Evolutionary conservation across 2,797 vertebrate species (phyloP).

Genomic region (Scolopax bukidnonensis): DNA sequence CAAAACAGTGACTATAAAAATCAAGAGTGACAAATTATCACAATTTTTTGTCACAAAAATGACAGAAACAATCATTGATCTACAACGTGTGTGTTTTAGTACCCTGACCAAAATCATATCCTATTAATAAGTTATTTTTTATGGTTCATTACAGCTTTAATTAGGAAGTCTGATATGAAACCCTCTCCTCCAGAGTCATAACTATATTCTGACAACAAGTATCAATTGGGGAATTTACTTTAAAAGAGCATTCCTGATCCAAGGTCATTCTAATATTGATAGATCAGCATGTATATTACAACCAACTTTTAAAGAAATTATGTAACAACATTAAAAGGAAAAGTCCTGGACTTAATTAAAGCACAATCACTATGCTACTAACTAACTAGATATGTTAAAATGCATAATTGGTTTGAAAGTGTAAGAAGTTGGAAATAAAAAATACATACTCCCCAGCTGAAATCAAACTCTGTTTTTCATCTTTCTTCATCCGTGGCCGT

Average conservation of each 20-base stretch:
- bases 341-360: not conserved
- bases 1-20: not conserved
- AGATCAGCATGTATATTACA: not conserved
- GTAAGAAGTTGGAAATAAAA: not conserved
- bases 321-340: not conserved
- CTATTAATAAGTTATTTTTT: not conserved
- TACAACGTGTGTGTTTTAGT: not conserved
- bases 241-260: not conserved
- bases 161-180: not conserved
- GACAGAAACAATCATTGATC: not conserved
- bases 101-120: not conserved
- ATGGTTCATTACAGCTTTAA: not conserved
- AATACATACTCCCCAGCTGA: slow-evolving; percentile 87
- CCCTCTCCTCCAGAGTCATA: not conserved
- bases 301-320: not conserved
- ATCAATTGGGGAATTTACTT: not conserved
- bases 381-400: not conserved
- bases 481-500: slow-evolving; percentile 83
- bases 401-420: not conserved
- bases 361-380: not conserved
- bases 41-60: too few species aligned
- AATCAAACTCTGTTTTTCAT: slow-evolving; percentile 87
- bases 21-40: not conserved
- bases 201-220: not conserved
- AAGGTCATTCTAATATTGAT: rapidly evolving